Evolutionary conservation across 2,113 vertebrate genomes (phyloP).

Genomic region (Nicator chloris): DNA sequence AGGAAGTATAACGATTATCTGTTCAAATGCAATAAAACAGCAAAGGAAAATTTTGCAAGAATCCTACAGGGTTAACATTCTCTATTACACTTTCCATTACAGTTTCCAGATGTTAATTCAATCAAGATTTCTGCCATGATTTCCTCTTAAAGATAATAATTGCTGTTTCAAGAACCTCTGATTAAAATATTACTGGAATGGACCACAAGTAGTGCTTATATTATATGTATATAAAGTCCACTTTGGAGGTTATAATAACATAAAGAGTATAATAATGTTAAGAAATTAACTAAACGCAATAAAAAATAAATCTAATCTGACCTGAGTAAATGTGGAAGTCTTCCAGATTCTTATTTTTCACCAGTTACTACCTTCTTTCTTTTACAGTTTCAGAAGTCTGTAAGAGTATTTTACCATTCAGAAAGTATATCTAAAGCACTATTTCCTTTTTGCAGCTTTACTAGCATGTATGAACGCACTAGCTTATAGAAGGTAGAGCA

Average conservation of each 20-base stretch:
- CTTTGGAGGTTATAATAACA: constrained; percentile 10
- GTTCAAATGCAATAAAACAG: background rate
- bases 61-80: background rate
- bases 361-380: background rate
- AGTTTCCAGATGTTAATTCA: constrained; percentile 51
- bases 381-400: background rate
- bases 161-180: constrained; percentile 53
- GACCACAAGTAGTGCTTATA: constrained; percentile 1
- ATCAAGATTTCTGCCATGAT: constrained; percentile 29
- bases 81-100: constrained; percentile 18
- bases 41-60: background rate
- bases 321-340: background rate
- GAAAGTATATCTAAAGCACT: background rate
- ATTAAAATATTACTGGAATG: constrained; percentile 53
- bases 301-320: constrained; percentile 18
- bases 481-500: background rate
- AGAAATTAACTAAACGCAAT: constrained; percentile 35
- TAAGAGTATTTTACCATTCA: background rate
- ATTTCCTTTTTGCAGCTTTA: background rate
- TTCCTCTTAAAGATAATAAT: constrained; percentile 57
- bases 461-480: background rate
- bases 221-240: background rate
- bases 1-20: background rate
- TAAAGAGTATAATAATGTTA: constrained; percentile 23
- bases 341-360: background rate